Percentiles rank a stretch among this genome's conserved stretches.
Conservation (phyloP, 2,888 invertebrate genomes). For the Ectobius pallidus region DNA sequence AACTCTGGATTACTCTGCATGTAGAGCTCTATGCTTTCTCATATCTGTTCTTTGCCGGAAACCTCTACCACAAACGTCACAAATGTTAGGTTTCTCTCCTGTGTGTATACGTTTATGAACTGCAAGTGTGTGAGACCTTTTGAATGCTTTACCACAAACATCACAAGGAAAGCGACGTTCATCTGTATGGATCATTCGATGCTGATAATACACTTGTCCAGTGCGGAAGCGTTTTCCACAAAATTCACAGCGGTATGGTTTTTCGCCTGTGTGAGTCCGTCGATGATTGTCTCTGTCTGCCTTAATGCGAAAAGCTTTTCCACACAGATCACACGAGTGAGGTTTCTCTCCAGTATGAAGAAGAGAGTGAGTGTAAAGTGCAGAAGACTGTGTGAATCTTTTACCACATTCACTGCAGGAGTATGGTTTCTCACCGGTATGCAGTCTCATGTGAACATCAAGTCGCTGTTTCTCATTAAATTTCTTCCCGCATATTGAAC, state of each 20-base stretch:
- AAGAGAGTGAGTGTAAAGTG: constrained; percentile 42
- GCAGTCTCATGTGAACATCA: constrained; percentile 38
- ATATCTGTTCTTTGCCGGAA: constrained; percentile 44
- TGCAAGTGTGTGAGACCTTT: constrained; percentile 43
- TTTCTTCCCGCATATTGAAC: constrained; percentile 39
- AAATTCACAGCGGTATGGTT: constrained; percentile 44
- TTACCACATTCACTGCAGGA: constrained; percentile 41
- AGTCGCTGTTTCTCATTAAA: constrained; percentile 42
- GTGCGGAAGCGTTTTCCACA: constrained; percentile 43
- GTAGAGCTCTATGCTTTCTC: constrained; percentile 40
- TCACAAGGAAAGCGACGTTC: constrained; percentile 44
- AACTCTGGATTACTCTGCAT: too few relatives aligned
- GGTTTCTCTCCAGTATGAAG: constrained; percentile 44
- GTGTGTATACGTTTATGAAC: constrained; percentile 44
- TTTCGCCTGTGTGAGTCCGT: constrained; percentile 44
- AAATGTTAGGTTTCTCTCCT: constrained; percentile 44
- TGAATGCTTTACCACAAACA: constrained; percentile 43
- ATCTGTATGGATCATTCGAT: constrained; percentile 45
- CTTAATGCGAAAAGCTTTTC: constrained; percentile 40
- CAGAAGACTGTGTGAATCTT: constrained; percentile 42
- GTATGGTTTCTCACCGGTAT: constrained; percentile 44
- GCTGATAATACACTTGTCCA: constrained; percentile 42
- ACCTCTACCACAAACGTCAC: constrained; percentile 43
- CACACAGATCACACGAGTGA: constrained; percentile 43
- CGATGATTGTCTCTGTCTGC: constrained; percentile 44